Conservation (phyloP, 2,888 invertebrate species). For the Lacanobia wlatinum region DNA sequence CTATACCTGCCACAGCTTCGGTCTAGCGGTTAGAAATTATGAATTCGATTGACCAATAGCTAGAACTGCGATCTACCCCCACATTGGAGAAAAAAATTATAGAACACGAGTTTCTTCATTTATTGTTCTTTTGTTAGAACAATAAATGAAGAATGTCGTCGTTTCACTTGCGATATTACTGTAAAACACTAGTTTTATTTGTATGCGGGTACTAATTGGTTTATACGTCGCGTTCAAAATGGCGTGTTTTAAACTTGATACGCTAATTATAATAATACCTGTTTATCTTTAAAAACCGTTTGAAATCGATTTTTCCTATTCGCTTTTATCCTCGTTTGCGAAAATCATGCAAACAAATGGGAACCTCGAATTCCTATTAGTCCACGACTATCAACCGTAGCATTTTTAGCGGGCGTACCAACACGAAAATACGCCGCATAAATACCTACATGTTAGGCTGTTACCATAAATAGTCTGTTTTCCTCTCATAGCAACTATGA, state of each 20-base stretch:
- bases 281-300: slow-evolving; percentile 20
- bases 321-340: slow-evolving; percentile 6
- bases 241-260: slow-evolving; percentile 30
- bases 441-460: background rate
- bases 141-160: slow-evolving; percentile 4
- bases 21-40: background rate
- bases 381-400: background rate
- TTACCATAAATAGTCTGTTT: slow-evolving; percentile 13
- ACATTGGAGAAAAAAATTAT: background rate
- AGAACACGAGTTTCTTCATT: slow-evolving; percentile 23
- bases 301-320: slow-evolving; percentile 16
- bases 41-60: background rate
- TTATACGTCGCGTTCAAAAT: slow-evolving; percentile 21
- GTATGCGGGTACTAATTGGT: background rate
- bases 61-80: background rate
- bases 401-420: background rate
- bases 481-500: slow-evolving; percentile 41
- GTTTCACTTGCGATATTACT: slow-evolving; percentile 4
- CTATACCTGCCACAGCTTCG: background rate
- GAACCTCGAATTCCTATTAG: background rate
- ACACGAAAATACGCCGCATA: background rate
- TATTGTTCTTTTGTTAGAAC: slow-evolving; percentile 25
- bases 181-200: slow-evolving; percentile 17
- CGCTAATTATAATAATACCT: slow-evolving; percentile 12
- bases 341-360: background rate